Evolutionary conservation across 2,113 vertebrate species (phyloP), one percentile per base, ranked within the genome.

Genomic region (Microcebus murinus): DNA sequence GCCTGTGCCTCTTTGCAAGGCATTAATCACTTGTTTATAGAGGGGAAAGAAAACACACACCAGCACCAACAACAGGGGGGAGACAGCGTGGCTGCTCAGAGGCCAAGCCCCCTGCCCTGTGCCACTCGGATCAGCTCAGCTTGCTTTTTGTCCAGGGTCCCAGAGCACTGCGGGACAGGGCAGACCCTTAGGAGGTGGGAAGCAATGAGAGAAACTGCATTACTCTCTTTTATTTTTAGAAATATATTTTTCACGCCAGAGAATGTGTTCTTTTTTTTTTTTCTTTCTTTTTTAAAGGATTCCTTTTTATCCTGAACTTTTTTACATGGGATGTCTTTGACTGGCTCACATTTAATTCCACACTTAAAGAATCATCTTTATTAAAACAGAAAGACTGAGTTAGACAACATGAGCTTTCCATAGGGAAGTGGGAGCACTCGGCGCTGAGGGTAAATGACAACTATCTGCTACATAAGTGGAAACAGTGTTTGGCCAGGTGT

Each of bases 11-110:
- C 97, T 98, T 93, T 10, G 3, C 91, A 68, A 87, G 85, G 73
- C 98, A 97, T 98, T 97, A 93, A 98, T 98, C 97, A 97, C 97
- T 97, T 97, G 97, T 96, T 95, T 96, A 77, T 73, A 84, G 86
- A 79, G 76, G 67, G 65, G 77, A 36, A 45, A 77, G 57, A 57
- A 11, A 57, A 42, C 12, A 83, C 17, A 36, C 39, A 8, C 34
- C 71, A 50, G 4, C 59, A n/a, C 52, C 25, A 77, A 76, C 76
- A 25, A 7, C 31, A 88, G 68, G 9, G 39, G 45, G 42, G 65
- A 68, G 73, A 74, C 34, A 23, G 9, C 1, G 5, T 27, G 23
- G 18, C 21, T 45, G 39, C n/a, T n/a, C 13, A 6, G 2, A 61
- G 52, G 52, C 3, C 7, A 45, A 79, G 10, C 13, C 14, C 21